These are phyloP conservation scores for Laupala kohalensis DNA, from an alignment of 1,140 invertebrate species.

Conservation along the genomic window DNA sequence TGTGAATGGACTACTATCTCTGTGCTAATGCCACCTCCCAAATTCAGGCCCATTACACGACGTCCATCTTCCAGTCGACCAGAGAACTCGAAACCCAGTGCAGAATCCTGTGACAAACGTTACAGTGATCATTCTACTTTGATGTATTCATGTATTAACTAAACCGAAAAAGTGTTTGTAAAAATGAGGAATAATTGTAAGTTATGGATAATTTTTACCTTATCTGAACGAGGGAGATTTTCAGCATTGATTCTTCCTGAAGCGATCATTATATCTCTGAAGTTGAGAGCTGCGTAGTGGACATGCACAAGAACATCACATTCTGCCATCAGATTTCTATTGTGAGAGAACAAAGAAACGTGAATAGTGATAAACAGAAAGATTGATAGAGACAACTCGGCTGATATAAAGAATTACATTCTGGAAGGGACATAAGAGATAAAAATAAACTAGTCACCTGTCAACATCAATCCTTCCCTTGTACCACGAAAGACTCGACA, in stretches of 20 bases:
- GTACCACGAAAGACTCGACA: conserved; percentile 75
- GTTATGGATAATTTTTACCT: not conserved
- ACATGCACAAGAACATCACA: conserved; percentile 23
- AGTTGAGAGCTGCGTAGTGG: conserved; percentile 56
- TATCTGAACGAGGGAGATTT: conserved; percentile 27
- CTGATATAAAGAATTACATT: too few relatives aligned
- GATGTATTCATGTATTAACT: not conserved
- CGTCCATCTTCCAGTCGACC: conserved; percentile 38
- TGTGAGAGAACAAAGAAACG: not conserved
- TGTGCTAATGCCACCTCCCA: conserved; percentile 42
- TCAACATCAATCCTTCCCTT: conserved; percentile 37
- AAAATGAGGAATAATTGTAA: too few relatives aligned
- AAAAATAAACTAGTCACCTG: too few relatives aligned
- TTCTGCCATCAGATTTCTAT: not conserved
- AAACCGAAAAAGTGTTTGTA: not conserved
- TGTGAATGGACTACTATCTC: conserved; percentile 33
- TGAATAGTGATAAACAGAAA: not conserved
- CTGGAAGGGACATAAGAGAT: too few relatives aligned
- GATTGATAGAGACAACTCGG: too few relatives aligned
- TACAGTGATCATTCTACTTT: not conserved
- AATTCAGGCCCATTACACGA: conserved; percentile 56
- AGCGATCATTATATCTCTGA: conserved; percentile 64
- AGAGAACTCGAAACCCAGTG: conserved; percentile 59
- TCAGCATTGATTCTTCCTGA: conserved; percentile 55
- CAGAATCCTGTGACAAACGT: not conserved